Evolutionary conservation across 2,113 vertebrate genomes (phyloP).

Genomic region (Cebidichthys violaceus): DNA sequence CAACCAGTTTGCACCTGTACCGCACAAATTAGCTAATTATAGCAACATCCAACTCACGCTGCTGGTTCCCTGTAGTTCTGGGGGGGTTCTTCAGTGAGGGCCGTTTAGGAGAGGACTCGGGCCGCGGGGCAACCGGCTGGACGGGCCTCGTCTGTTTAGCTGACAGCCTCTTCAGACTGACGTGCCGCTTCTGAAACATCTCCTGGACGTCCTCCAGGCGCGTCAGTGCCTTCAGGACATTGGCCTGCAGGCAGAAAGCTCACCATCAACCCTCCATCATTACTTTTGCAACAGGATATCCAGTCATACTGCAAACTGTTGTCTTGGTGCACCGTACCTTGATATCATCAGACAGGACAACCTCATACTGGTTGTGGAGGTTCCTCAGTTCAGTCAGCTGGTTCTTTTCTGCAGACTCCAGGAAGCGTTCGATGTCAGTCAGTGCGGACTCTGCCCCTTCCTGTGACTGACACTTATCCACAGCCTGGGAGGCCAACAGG

Average conservation of each 20-base stretch:
- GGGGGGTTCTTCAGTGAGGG: slow-evolving; percentile 83
- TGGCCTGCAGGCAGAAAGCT: slow-evolving; percentile 78
- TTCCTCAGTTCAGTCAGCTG: slow-evolving; percentile 88
- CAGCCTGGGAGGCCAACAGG: slow-evolving; percentile 94
- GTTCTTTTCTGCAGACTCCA: slow-evolving; percentile 87
- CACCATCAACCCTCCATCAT: not conserved
- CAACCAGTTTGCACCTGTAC: not conserved
- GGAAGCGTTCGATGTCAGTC: slow-evolving; percentile 89
- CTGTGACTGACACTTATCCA: slow-evolving; percentile 96
- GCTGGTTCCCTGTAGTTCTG: slow-evolving; percentile 77
- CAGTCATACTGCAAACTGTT: not conserved
- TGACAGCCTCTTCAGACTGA: slow-evolving; percentile 93
- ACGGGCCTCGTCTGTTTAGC: slow-evolving; percentile 94
- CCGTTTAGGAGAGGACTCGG: slow-evolving; percentile 93
- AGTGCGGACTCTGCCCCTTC: slow-evolving; percentile 94
- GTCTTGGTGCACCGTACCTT: slow-evolving; percentile 83
- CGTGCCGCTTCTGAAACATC: slow-evolving; percentile 94
- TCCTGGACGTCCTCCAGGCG: slow-evolving; percentile 91
- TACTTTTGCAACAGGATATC: not conserved
- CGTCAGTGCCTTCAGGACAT: slow-evolving; percentile 87
- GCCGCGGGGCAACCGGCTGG: slow-evolving; percentile 93
- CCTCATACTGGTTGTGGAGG: slow-evolving; percentile 92
- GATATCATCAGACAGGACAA: slow-evolving; percentile 87
- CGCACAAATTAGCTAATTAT: not conserved
- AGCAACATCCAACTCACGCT: slow-evolving; percentile 74